Percentiles rank a stretch among this genome's conserved stretches.
phyloP scores from a whole-genome alignment of 1,140 invertebrate species.

The Choristoneura fumiferana region DNA sequence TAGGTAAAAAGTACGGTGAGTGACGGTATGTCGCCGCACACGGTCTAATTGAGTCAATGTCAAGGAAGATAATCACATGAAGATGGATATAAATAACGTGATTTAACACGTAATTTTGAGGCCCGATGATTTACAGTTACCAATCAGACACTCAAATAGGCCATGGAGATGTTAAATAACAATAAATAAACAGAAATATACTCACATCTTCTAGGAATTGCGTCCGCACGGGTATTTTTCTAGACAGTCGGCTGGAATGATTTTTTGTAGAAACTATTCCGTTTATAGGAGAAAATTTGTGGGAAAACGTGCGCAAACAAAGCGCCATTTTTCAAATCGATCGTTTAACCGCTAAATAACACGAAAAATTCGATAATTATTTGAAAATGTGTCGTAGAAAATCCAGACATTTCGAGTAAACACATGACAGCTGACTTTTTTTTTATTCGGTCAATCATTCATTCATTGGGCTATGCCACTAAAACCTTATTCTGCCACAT shows the following conservation, averaged over 20 bases:
- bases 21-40: constrained; percentile 12
- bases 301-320: constrained; percentile 67
- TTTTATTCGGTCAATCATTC: not conserved
- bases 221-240: constrained; percentile 64
- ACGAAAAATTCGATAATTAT: constrained; percentile 34
- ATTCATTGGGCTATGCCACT: not conserved
- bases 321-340: constrained; percentile 67
- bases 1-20: constrained; percentile 30
- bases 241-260: constrained; percentile 64
- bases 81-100: constrained; percentile 15
- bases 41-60: constrained; percentile 41
- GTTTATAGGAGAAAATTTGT: constrained; percentile 71
- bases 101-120: not conserved
- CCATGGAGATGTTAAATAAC: constrained; percentile 32
- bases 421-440: constrained; percentile 21
- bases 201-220: constrained; percentile 75
- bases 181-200: constrained; percentile 30
- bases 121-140: no score
- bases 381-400: constrained; percentile 49
- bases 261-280: constrained; percentile 71
- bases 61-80: constrained; percentile 25
- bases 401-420: constrained; percentile 28
- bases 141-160: not conserved
- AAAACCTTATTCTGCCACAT: not conserved
- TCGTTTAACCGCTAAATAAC: constrained; percentile 30